These are phyloP conservation scores for Luidia sarsii DNA, from an alignment of 53 echinoderm and acorn worm species.

Conservation along the genomic window DNA sequence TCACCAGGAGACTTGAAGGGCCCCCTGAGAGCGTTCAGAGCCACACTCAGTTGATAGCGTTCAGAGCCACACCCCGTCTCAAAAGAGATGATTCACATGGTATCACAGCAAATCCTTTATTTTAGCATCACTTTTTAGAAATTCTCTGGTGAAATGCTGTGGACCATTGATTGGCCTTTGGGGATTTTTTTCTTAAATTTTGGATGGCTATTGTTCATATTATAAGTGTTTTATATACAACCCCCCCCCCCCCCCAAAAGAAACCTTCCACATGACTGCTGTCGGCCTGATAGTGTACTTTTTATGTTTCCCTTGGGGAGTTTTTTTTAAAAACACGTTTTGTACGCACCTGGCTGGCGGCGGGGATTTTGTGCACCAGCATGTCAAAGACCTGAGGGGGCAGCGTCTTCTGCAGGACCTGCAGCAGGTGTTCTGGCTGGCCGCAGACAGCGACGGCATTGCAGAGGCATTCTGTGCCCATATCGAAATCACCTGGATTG, in stretches of 20 bases:
- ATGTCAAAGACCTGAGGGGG: slow-evolving; percentile 88
- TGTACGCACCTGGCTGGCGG: slow-evolving; percentile 70
- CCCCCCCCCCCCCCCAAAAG: background rate
- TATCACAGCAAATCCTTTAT: no score
- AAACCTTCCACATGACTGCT: background rate
- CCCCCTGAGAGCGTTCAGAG: no score
- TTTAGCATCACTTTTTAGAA: background rate
- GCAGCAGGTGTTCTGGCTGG: slow-evolving; percentile 93
- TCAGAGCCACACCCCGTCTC: no score
- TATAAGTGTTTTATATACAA: background rate
- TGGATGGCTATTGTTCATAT: background rate
- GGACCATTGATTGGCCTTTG: no score
- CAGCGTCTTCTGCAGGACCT: slow-evolving; percentile 91
- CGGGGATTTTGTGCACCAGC: slow-evolving; percentile 85
- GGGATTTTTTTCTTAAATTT: no score
- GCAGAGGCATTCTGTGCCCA: slow-evolving; percentile 88
- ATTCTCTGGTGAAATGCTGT: no score
- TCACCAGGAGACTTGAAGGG: no score
- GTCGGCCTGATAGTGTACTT: background rate
- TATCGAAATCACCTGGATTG: slow-evolving; percentile 94
- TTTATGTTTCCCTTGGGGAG: background rate
- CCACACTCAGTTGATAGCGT: no score
- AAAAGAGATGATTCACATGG: no score
- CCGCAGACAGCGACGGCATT: slow-evolving; percentile 96
- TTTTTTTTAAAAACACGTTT: background rate